Evolutionary conservation across 2,113 vertebrate species (phyloP), one percentile per base, ranked within the genome.

Genomic region (Paratilapia polleni): DNA sequence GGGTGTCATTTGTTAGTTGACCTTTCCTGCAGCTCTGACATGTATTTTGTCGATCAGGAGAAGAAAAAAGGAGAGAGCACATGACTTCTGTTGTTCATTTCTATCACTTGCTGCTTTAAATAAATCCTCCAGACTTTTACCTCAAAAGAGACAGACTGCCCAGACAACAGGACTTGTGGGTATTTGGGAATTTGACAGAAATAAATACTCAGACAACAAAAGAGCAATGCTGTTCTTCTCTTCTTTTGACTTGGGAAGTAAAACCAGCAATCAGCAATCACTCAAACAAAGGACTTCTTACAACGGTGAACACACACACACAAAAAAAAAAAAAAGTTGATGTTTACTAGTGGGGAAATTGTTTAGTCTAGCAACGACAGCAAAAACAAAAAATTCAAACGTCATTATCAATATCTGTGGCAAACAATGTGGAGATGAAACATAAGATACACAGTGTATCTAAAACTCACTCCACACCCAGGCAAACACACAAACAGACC

Each of bases 1-100:
- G 83, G 75, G 74, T 89, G 91, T 88, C 94, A 92, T 95, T 94
- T 95, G 93, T 95, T 91, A 92, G 90, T 59, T 87, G 94, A 93
- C 94, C 93, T 94, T 84, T 91, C 81, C 88, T 92, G 88, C 49
- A 47, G 75, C 20, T 76, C 87, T 87, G 92, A 93, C 92, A 89
- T 81, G 87, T 63, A 87, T 87, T 90, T 92, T 92, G 88, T 74
- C 64, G 54, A 47, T 59, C 17, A 2, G 66, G 70, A 13, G 62
- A 15, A 24, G 61, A 54, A 59, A 58, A 22, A 2, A 26, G 10
- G 43, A 19, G 41, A 34, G 20, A 82, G 56, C n/a, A 60, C 61
- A 81, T 24, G 34, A 70, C 84, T 88, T 61, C 87, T 91, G 89
- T 78, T 90, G 77, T 88, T 93, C 38, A 80, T 86, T 88, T 80